phyloP scores from a whole-genome alignment of 2,113 vertebrate species.

The Rostratula benghalensis region DNA sequence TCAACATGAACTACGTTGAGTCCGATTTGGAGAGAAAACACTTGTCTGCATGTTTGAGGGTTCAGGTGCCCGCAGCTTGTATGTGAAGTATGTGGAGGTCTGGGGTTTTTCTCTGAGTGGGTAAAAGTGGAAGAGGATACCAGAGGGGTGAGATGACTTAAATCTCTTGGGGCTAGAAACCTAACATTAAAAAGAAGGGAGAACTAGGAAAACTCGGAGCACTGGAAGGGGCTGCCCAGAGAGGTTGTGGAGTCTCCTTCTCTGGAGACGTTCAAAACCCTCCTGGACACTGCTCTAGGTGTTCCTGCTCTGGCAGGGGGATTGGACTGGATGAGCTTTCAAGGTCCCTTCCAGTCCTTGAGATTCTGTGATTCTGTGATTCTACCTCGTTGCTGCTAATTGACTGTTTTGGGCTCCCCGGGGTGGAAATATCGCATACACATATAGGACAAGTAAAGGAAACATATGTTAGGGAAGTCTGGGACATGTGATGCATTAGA shows the following conservation, averaged over 20 bases:
- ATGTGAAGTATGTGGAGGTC: not conserved
- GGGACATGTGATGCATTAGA: not conserved
- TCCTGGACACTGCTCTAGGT: too few species aligned
- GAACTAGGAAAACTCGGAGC: not conserved
- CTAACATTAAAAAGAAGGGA: not conserved
- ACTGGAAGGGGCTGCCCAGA: too few species aligned
- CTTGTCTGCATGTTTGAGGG: not conserved
- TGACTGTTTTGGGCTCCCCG: not conserved
- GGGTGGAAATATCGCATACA: not conserved
- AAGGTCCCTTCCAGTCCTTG: too few species aligned
- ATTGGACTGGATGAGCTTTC: too few species aligned
- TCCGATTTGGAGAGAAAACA: not conserved
- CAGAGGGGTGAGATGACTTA: not conserved
- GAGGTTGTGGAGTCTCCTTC: too few species aligned
- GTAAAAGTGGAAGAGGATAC: not conserved
- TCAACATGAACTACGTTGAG: not conserved
- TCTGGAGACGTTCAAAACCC: too few species aligned
- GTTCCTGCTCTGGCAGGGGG: too few species aligned
- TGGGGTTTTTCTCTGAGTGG: not conserved
- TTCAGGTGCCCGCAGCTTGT: not conserved
- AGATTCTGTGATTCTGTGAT: too few species aligned
- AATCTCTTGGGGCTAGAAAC: not conserved
- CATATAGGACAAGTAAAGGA: not conserved
- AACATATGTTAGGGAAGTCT: not conserved
- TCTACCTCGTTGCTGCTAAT: not conserved